Percentiles rank a stretch among this genome's conserved stretches.
phyloP scores from a whole-genome alignment of 1,140 invertebrate genomes.

The Charaxes varanes region DNA sequence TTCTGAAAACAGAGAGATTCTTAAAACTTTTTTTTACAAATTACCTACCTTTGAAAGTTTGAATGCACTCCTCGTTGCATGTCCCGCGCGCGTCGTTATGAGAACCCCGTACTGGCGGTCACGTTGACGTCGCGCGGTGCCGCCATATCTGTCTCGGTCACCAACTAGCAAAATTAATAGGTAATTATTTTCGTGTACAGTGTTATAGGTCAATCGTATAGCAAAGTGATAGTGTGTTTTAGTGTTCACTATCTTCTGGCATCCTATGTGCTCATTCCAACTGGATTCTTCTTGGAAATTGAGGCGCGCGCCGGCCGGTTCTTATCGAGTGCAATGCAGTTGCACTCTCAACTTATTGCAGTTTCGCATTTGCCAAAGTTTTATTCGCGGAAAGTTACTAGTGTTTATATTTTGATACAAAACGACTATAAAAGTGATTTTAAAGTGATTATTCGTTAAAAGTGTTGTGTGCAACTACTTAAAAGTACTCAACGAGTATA shows the following conservation, averaged over 20 bases:
- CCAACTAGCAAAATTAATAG: conserved; percentile 79
- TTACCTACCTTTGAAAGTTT: conserved; percentile 68
- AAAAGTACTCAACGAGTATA: conserved; percentile 63
- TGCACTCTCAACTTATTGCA: conserved; percentile 74
- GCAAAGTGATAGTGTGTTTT: conserved; percentile 56
- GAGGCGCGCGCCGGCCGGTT: conserved; percentile 73
- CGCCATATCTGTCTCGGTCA: conserved; percentile 78
- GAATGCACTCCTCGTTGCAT: conserved; percentile 76
- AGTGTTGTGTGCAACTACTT: conserved; percentile 62
- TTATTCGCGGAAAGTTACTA: conserved; percentile 70
- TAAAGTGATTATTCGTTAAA: conserved; percentile 60
- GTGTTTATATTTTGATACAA: conserved; percentile 51
- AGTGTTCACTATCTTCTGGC: conserved; percentile 48
- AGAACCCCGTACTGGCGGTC: conserved; percentile 83
- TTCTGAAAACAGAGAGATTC: conserved; percentile 56
- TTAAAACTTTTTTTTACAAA: conserved; percentile 51
- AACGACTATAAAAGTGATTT: conserved; percentile 58
- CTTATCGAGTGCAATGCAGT: conserved; percentile 73
- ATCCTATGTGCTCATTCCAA: conserved; percentile 53
- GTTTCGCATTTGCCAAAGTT: conserved; percentile 70
- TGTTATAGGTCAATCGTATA: conserved; percentile 49
- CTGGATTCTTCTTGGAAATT: conserved; percentile 67
- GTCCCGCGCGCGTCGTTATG: conserved; percentile 84
- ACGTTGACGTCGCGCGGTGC: conserved; percentile 82
- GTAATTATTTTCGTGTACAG: conserved; percentile 72